Evolutionary conservation across 2,113 vertebrate species (phyloP).

Genomic region (Tragulus kanchil): DNA sequence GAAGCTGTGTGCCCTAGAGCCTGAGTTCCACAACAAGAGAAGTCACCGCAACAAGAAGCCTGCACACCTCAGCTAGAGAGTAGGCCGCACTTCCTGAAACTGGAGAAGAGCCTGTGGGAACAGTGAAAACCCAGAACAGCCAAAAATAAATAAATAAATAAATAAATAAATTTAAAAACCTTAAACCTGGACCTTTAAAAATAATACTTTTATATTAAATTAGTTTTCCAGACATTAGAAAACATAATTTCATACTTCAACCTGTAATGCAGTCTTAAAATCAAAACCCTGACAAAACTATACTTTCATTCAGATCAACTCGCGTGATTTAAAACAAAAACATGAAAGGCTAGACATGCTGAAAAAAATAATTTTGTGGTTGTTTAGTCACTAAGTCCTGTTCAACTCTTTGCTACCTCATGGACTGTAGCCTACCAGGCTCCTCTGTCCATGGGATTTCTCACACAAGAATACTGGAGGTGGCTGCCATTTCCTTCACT

Average conservation of each 20-base stretch:
- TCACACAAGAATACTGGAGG: background rate
- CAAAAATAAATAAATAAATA: too few species aligned
- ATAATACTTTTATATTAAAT: background rate
- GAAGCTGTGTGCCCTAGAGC: too few species aligned
- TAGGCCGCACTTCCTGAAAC: too few species aligned
- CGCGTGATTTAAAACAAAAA: background rate
- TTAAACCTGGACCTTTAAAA: background rate
- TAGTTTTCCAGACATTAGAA: background rate
- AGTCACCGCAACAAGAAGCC: too few species aligned
- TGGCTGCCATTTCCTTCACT: background rate
- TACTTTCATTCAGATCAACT: background rate
- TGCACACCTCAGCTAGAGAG: too few species aligned
- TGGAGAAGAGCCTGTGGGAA: too few species aligned
- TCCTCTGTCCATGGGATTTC: background rate
- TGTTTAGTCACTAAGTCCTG: background rate
- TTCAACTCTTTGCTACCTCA: background rate
- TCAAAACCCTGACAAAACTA: background rate
- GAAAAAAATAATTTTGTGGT: background rate
- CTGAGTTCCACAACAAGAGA: too few species aligned
- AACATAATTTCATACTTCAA: background rate
- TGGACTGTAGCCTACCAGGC: background rate
- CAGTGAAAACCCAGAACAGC: too few species aligned
- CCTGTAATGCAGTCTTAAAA: background rate
- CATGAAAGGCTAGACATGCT: background rate
- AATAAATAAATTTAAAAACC: too few species aligned